Percentiles rank a stretch among this genome's conserved stretches.
phyloP scores from a whole-genome alignment of 2,113 vertebrate species.

The Monarcha castaneiventris region DNA sequence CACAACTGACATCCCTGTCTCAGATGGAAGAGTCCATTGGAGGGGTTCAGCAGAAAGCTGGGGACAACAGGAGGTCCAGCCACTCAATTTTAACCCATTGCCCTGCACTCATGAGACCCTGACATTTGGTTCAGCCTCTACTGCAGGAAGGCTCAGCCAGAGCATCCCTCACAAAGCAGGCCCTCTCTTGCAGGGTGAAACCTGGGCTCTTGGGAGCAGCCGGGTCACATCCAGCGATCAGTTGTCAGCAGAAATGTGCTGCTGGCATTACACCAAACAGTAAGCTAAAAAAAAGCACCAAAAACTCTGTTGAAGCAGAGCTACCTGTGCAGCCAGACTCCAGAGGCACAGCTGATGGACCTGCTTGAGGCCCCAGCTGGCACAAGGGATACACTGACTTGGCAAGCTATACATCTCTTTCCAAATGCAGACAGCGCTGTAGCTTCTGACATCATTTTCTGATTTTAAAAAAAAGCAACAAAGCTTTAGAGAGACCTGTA shows the following conservation, averaged over 20 bases:
- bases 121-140: not conserved
- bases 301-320: not conserved
- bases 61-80: not conserved
- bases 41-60: not conserved
- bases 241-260: not conserved
- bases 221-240: fast-evolving
- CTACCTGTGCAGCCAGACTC: not conserved
- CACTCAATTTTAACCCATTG: not conserved
- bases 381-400: not conserved
- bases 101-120: not conserved
- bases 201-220: not conserved
- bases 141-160: not conserved
- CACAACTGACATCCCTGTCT: not conserved
- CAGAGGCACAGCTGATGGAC: not conserved
- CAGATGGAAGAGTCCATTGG: not conserved
- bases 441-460: not conserved
- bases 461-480: not conserved
- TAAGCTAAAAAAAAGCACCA: not conserved
- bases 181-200: not conserved
- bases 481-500: not conserved
- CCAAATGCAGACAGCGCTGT: not conserved
- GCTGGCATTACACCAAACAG: not conserved
- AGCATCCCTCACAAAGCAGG: not conserved
- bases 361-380: not conserved
- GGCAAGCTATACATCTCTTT: not conserved